phyloP scores from a whole-genome alignment of 64 coral and sea anemone species.

The Astreopora myriophthalma region DNA sequence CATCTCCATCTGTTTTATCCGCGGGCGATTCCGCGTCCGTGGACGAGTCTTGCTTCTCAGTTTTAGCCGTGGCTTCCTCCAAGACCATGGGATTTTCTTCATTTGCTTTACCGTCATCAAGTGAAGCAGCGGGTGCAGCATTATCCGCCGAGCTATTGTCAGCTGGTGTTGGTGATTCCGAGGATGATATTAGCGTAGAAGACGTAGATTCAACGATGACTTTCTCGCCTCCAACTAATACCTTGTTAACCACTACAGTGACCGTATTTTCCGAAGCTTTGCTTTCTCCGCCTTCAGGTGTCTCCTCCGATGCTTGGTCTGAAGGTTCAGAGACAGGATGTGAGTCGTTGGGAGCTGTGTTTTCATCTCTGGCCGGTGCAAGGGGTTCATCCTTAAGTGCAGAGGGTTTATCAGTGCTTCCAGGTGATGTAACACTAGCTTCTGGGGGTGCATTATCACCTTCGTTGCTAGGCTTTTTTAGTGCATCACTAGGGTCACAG shows the following conservation, averaged over 20 bases:
- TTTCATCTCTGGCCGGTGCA: neutral
- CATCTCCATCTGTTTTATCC: neutral
- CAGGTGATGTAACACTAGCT: neutral
- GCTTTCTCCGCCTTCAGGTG: neutral
- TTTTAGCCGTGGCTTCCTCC: neutral
- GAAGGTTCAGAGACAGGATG: neutral
- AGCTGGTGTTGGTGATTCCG: neutral
- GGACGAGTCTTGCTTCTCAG: conserved; percentile 1
- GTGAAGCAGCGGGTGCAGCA: neutral
- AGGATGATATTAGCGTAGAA: neutral
- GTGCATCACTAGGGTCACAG: neutral
- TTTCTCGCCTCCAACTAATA: neutral
- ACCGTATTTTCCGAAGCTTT: neutral
- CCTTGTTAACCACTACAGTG: neutral
- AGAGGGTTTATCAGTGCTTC: neutral
- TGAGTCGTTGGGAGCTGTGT: neutral
- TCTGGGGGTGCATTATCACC: neutral
- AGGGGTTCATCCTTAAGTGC: neutral
- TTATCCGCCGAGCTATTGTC: neutral
- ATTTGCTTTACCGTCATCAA: neutral
- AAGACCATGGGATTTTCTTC: neutral
- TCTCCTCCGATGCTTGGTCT: neutral
- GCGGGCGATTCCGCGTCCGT: neutral
- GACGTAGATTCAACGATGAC: neutral
- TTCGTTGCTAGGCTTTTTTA: neutral